A percentile compares a stretch with the other conserved stretches of the same genome.
Evolutionary conservation across 2,113 vertebrate species (phyloP).

Genomic region (Alectura lathami): DNA sequence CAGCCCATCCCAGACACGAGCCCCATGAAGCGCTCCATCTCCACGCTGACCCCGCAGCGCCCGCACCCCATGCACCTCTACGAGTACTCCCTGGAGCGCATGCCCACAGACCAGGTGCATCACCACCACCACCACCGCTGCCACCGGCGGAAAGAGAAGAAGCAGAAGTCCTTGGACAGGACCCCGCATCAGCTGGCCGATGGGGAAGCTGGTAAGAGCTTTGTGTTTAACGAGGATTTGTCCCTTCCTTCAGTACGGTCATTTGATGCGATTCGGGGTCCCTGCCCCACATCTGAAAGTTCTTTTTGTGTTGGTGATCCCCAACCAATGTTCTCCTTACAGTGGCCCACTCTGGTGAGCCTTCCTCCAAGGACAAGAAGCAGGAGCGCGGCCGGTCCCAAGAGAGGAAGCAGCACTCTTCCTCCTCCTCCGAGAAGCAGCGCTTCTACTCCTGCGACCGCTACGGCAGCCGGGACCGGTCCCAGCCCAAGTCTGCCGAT

Average conservation of each 20-base stretch:
- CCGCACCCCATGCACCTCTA: conserved; percentile 81
- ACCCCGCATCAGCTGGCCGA: conserved; percentile 76
- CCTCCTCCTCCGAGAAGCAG: conserved; percentile 90
- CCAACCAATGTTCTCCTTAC: neutral
- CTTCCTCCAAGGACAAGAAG: conserved; percentile 72
- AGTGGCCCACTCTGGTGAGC: conserved; percentile 60
- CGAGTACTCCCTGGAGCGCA: conserved; percentile 80
- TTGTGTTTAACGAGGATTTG: neutral
- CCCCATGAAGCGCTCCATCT: conserved; percentile 90
- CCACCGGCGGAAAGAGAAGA: conserved; percentile 88
- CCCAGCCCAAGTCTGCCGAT: conserved; percentile 82
- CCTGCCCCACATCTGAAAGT: no score
- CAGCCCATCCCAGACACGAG: conserved; percentile 88
- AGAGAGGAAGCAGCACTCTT: conserved; percentile 90
- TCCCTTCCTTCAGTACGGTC: neutral
- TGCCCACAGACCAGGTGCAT: conserved; percentile 78
- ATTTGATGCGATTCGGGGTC: neutral
- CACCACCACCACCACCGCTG: conserved; percentile 92
- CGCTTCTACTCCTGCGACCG: conserved; percentile 96
- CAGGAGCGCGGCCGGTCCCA: conserved; percentile 91
- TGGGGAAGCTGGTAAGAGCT: conserved; percentile 76
- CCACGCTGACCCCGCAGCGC: conserved; percentile 87
- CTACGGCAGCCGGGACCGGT: conserved; percentile 88
- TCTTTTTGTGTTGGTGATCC: fast-evolving
- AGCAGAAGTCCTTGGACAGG: conserved; percentile 89